Conservation (phyloP, 1,140 invertebrate species). For the Artemia franciscana region DNA sequence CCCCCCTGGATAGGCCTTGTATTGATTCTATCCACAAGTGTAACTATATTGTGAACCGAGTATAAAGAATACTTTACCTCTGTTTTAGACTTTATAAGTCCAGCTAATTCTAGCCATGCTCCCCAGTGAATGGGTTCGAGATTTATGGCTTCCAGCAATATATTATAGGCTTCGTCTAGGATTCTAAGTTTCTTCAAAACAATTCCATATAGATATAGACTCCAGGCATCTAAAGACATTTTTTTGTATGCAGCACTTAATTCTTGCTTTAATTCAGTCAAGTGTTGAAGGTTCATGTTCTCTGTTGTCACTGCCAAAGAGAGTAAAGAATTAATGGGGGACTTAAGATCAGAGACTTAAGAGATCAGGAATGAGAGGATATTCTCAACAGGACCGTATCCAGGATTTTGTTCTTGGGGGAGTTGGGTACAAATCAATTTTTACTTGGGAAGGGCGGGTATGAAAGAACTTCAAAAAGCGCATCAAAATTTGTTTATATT, state of each 20-base stretch:
- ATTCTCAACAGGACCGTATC: no score
- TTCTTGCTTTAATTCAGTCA: conserved; percentile 29
- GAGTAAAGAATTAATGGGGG: no score
- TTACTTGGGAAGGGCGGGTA: no score
- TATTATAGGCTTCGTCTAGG: conserved; percentile 39
- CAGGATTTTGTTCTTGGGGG: no score
- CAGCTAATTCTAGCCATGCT: conserved; percentile 74
- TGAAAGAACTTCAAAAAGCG: no score
- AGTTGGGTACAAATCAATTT: no score
- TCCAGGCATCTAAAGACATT: conserved; percentile 55
- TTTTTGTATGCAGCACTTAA: conserved; percentile 31
- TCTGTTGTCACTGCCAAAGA: not conserved
- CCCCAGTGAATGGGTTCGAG: conserved; percentile 68
- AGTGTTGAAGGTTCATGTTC: conserved; percentile 12
- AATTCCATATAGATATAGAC: conserved; percentile 72
- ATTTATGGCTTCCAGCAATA: conserved; percentile 49
- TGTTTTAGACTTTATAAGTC: conserved; percentile 53
- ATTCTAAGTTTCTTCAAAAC: conserved; percentile 70
- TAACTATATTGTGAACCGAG: no score
- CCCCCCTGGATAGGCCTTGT: no score
- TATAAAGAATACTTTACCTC: conserved; percentile 18
- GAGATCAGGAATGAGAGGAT: no score
- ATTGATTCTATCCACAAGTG: no score
- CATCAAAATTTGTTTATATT: no score
- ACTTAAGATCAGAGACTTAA: no score